Base-by-base conservation (phyloP, 2,797 vertebrate species). In the Intellagama lesueurii region DNA sequence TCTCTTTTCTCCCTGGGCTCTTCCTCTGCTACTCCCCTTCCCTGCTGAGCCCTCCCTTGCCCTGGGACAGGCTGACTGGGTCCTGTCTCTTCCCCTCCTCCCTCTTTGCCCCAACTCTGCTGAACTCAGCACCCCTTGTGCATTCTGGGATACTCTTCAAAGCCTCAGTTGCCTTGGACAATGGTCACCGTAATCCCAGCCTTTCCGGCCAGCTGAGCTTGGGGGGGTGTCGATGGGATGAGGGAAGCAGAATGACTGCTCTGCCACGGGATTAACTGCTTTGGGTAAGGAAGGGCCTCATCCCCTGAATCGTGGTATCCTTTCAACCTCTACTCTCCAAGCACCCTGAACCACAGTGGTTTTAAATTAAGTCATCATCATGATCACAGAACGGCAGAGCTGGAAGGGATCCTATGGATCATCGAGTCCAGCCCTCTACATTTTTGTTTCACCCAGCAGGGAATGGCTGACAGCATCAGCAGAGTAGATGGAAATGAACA, bases 1-100 rank as follows among this genome's bases (percentile, higher is more conserved):
- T 17, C 66, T 77, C 72, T 75, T 28, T 44, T 78, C 76, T 73
- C 91, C 94, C 80, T 91, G 40, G 40, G 40, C 82, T 75, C 69
- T 44, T n/a, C 44, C 64, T 70, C 52, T 68, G 80, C 93, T 90
- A 76, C 14, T 28, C n/a, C 2, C 52, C 76, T 77, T 52, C 64
- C 79, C 70, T 2, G 1, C 16, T 19, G 85, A 72, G 73, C 85
- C 52, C 44, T 83, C 60, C 56, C 75, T 78, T 69, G 56, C 78
- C 68, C 49, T 90, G 35, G 92, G 66, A 32, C 26, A 60, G 75
- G 76, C 24, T 22, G 22, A 35, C 56, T 24, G 2, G 79, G 30
- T 75, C 17, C 16, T 30, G 68, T 49, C 64, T 60, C 75, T 72
- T 22, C 30, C 60, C 83, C 69, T 49, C 73, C 52, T 7, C 69